These are phyloP conservation scores for Eubasilissa regina DNA, from an alignment of 1,140 invertebrate genomes.

Conservation along the genomic window DNA sequence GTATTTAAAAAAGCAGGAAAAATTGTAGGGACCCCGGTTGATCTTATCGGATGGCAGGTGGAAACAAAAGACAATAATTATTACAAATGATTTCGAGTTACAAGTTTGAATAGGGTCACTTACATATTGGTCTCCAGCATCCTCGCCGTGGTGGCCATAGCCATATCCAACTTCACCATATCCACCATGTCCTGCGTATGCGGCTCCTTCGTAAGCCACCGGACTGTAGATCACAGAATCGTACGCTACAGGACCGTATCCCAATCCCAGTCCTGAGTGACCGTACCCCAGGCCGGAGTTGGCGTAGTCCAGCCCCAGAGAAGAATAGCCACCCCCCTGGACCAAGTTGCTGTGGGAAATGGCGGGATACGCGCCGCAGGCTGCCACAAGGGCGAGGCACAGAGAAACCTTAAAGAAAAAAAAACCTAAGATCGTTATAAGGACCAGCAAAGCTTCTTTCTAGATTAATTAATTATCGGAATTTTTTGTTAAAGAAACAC, in stretches of 20 bases:
- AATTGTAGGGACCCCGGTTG: too few relatives aligned
- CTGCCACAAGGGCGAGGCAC: conserved; percentile 13
- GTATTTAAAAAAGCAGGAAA: too few relatives aligned
- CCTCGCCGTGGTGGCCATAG: not conserved
- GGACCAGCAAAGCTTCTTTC: too few relatives aligned
- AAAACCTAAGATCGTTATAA: too few relatives aligned
- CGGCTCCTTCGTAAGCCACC: not conserved
- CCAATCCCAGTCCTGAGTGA: conserved; percentile 3
- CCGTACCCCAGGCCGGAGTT: not conserved
- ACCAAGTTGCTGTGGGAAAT: conserved; percentile 34
- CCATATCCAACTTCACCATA: conserved; percentile 3
- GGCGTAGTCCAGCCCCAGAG: not conserved
- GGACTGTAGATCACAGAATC: not conserved
- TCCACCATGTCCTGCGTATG: not conserved
- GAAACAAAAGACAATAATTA: too few relatives aligned
- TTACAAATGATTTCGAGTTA: too few relatives aligned
- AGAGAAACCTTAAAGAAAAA: not conserved
- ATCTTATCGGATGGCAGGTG: too few relatives aligned
- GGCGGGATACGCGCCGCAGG: conserved; percentile 1
- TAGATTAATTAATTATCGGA: too few relatives aligned
- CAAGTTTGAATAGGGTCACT: not conserved
- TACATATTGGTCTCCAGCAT: not conserved
- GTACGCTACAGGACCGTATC: conserved; percentile 14
- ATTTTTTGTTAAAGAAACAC: too few relatives aligned
- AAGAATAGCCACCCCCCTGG: not conserved